These are phyloP conservation scores for Salvelinus alpinus DNA, from an alignment of 2,113 vertebrate species.

Conservation along the genomic window DNA sequence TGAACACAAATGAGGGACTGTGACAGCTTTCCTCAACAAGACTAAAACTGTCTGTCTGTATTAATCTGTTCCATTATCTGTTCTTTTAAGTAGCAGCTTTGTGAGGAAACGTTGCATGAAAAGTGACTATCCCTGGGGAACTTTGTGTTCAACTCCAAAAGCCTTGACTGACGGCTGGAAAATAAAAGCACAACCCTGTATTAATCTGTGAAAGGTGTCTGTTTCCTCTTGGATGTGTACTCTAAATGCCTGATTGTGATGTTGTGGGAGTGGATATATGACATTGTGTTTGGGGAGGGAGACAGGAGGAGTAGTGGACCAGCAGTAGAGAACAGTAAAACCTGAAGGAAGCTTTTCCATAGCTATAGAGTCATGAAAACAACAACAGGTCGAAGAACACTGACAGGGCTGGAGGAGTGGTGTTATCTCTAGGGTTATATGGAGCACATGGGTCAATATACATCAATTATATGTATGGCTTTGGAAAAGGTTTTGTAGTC, in stretches of 20 bases:
- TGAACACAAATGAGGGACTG: background rate
- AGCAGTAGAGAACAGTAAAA: background rate
- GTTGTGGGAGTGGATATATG: slow-evolving; percentile 5
- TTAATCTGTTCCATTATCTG: slow-evolving; percentile 5
- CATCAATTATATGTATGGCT: too few species aligned
- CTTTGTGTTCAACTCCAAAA: slow-evolving; percentile 13
- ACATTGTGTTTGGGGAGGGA: background rate
- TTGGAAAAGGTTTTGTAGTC: too few species aligned
- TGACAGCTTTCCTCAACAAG: background rate
- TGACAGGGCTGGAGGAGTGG: too few species aligned
- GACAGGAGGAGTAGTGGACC: background rate
- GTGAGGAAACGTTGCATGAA: slow-evolving; percentile 11
- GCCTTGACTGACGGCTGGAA: slow-evolving; percentile 25
- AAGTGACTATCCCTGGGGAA: slow-evolving; percentile 10
- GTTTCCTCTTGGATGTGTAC: slow-evolving; percentile 1
- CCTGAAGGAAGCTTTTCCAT: slow-evolving; percentile 13
- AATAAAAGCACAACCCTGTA: slow-evolving; percentile 15
- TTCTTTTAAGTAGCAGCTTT: slow-evolving; percentile 10
- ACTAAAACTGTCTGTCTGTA: background rate
- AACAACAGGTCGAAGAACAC: too few species aligned
- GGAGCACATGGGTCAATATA: too few species aligned
- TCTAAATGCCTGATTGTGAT: background rate
- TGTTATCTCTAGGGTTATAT: too few species aligned
- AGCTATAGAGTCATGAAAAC: background rate
- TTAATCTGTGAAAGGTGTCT: slow-evolving; percentile 8